These are phyloP conservation scores for Ceyx erithaca DNA, from an alignment of 2,797 vertebrate genomes.

Conservation along the genomic window DNA sequence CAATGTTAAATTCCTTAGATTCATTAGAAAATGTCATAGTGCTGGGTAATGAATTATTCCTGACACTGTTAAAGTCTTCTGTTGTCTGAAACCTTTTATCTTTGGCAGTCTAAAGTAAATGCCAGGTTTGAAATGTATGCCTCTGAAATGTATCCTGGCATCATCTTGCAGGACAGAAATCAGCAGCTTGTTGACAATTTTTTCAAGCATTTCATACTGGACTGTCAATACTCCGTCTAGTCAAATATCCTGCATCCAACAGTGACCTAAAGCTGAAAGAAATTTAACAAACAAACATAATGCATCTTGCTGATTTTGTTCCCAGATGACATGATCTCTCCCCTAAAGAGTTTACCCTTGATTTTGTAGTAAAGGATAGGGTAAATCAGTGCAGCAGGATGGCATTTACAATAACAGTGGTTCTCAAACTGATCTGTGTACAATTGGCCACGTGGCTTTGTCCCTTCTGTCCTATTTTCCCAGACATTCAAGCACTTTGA, in stretches of 20 bases:
- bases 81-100: conserved; percentile 63
- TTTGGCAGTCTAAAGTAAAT: conserved; percentile 60
- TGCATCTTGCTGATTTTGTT: neutral
- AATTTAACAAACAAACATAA: conserved; percentile 35
- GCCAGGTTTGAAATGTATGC: conserved; percentile 28
- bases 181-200: conserved; percentile 61
- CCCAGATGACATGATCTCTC: neutral
- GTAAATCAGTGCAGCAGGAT: neutral
- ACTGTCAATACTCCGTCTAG: conserved; percentile 43
- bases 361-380: neutral
- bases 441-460: neutral
- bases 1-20: conserved; percentile 2
- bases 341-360: neutral
- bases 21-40: conserved; percentile 52
- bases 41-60: conserved; percentile 60
- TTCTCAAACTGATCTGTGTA: neutral
- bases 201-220: conserved; percentile 47
- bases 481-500: neutral
- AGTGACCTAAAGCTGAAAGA: neutral
- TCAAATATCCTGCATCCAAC: conserved; percentile 29
- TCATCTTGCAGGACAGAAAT: conserved; percentile 46
- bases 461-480: neutral
- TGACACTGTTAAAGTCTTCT: conserved; percentile 41
- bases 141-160: conserved; percentile 34
- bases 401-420: conserved; percentile 8